Evolutionary conservation across 2,797 vertebrate genomes (phyloP), one percentile per base, ranked within the genome.

Genomic region (Muraenolepis orangiensis): DNA sequence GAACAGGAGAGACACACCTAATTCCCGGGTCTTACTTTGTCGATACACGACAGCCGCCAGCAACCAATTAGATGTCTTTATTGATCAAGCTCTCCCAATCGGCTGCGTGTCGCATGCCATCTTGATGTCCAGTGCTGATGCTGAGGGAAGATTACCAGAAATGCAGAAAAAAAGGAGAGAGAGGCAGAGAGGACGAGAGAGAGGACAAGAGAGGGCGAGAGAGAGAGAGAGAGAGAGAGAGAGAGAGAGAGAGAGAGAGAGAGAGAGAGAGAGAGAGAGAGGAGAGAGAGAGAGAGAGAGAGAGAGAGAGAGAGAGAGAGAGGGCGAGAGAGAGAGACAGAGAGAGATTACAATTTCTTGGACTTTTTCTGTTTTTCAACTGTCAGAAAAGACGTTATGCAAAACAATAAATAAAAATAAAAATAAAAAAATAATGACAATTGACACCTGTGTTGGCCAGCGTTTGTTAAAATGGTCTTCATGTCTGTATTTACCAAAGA

Each of bases 1-100:
- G 83, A 16, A 14, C 57, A n/a, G n/a, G 7, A 7, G 70, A 87
- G 87, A 86, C 84, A 77, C 82, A 82, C 88, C 89, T 92, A 91
- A 93, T 91, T 93, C 90, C 88, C 89, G 71, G 85, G 87, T 91
- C 90, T 93, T 91, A 90, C 90, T 91, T 91, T 89, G 92, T 93
- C 93, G 89, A 92, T 93, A 92, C 92, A 34, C 51, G 32, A 90
- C 90, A 90, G 87, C 90, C 86, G 88, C 90, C 89, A 89, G 88
- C 90, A 90, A 91, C 93, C 90, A 92, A 90, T 93, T 91, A 93
- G 89, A 90, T 77, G 70, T 74, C 85, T 91, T 91, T 92, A 93
- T 94, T 91, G 92, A 93, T 91, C 89, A 73, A 77, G 86, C 85
- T 90, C 85, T 13, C 84, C 85, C 66, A 79, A n/a, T n/a, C n/a